Conservation (phyloP, 2,113 vertebrate species). For the Chionomys nivalis region DNA sequence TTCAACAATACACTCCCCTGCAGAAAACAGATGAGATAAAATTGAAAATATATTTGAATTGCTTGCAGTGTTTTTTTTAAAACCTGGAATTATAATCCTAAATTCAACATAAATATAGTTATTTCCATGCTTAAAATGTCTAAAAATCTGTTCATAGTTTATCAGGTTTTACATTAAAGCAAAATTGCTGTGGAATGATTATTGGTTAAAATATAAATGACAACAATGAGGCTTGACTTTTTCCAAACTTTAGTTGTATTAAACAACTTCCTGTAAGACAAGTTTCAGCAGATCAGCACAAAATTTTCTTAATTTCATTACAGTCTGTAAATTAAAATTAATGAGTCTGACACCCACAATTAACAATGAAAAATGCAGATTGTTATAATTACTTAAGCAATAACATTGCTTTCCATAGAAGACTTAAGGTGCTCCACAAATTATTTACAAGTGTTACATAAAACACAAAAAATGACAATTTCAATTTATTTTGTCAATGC, state of each 20-base stretch:
- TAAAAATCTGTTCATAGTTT: constrained; percentile 10
- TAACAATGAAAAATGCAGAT: constrained; percentile 99
- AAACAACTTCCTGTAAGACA: constrained; percentile 90
- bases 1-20: background rate
- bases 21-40: constrained; percentile 18
- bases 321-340: constrained; percentile 99
- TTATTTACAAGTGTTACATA: constrained; percentile 97
- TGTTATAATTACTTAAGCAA: constrained; percentile 99
- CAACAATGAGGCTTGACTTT: constrained; percentile 83
- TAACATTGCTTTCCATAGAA: constrained; percentile 98
- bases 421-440: constrained; percentile 97
- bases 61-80: background rate
- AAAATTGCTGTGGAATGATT: constrained; percentile 65
- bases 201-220: constrained; percentile 77
- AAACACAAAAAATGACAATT: constrained; percentile 99
- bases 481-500: constrained; percentile 99
- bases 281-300: constrained; percentile 99
- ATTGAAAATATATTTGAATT: constrained; percentile 8
- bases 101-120: constrained; percentile 42
- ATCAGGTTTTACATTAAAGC: constrained; percentile 39
- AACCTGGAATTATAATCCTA: background rate
- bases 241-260: constrained; percentile 87
- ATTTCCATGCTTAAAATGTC: background rate
- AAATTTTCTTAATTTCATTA: constrained; percentile 99
- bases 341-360: constrained; percentile 99